Conservation (phyloP, 2,888 invertebrate species). For the Parnassius apollo region DNA sequence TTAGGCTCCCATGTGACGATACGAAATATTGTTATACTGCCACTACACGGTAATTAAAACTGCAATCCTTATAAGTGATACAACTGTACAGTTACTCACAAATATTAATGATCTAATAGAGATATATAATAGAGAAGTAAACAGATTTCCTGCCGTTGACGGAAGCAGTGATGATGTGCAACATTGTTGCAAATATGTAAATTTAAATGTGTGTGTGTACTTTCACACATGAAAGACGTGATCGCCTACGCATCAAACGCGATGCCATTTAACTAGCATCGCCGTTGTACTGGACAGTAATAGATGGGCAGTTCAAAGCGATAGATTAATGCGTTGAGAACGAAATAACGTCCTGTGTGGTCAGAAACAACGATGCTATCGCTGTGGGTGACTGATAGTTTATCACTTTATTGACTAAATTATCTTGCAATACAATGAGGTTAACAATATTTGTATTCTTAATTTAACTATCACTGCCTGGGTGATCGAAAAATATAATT, state of each 20-base stretch:
- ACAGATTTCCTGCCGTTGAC: not conserved
- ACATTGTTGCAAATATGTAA: conserved; percentile 13
- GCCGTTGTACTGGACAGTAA: conserved; percentile 7
- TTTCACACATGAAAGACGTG: conserved; percentile 1
- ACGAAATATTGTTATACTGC: no score
- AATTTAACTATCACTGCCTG: not conserved
- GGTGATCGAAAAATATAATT: no score
- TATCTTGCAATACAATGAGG: conserved; percentile 9
- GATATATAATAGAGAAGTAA: no score
- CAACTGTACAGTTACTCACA: no score
- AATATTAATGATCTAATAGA: no score
- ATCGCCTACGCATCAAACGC: conserved; percentile 14
- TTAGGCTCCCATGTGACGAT: no score
- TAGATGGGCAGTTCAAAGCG: conserved; percentile 13
- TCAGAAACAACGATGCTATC: conserved; percentile 11
- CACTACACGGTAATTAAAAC: no score
- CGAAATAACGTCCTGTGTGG: conserved; percentile 21
- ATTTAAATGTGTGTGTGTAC: no score
- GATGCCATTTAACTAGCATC: conserved; percentile 10
- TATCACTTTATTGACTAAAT: conserved; percentile 19
- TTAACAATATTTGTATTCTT: conserved; percentile 7
- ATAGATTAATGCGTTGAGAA: conserved; percentile 16
- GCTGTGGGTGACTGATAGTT: conserved; percentile 18
- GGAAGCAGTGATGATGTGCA: not conserved
- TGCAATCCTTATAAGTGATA: no score